Evolutionary conservation across 2,888 invertebrate species (phyloP), one percentile per base, ranked within the genome.

Genomic region (Poecilus cupreus): DNA sequence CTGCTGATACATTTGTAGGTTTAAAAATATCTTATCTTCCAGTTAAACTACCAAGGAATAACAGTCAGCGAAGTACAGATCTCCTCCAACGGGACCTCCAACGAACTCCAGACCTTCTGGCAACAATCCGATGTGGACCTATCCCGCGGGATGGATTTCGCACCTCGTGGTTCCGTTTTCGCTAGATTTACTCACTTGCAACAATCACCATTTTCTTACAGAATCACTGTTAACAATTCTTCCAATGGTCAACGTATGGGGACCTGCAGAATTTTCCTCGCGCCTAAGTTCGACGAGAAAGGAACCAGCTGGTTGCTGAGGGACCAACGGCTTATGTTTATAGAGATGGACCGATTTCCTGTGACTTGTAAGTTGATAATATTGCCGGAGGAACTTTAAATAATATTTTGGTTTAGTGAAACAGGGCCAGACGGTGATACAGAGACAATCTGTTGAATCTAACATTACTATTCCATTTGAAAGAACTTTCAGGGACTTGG

Each of bases 381-480:
- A 57, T 57, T 18, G 20, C 2, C n/a, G n/a, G n/a, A n/a, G n/a
- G n/a, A n/a, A n/a, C n/a, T n/a, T n/a, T n/a, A n/a, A n/a, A n/a
- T n/a, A n/a, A n/a, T n/a, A n/a, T n/a, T n/a, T 74, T 74, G 8
- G 24, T 49, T 32, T 13, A 75, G 51, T 51, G n/a, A 20, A 24
- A 39, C 79, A 49, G 20, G 95, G 95, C 3, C 89, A 89, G 83
- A 95, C 94, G 86, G 92, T 91, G 0, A 90, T 96, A 75, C 91
- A 90, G 0, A 93, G 94, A 11, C 88, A 89, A 18, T 96, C 96
- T 3, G 87, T 89, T 0, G 93, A 95, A 68, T 96, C 96, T 0
- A 93, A 95, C 0, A 94, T 97, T 11, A 96, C 96, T 8, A 95
- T 96, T 86, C 96, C 96, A 0, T 96, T 94, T 87, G 96, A 95